Percentiles rank a stretch among this genome's conserved stretches.
Conservation (phyloP, 2,113 vertebrate genomes). For the Atrichornis clamosus region DNA sequence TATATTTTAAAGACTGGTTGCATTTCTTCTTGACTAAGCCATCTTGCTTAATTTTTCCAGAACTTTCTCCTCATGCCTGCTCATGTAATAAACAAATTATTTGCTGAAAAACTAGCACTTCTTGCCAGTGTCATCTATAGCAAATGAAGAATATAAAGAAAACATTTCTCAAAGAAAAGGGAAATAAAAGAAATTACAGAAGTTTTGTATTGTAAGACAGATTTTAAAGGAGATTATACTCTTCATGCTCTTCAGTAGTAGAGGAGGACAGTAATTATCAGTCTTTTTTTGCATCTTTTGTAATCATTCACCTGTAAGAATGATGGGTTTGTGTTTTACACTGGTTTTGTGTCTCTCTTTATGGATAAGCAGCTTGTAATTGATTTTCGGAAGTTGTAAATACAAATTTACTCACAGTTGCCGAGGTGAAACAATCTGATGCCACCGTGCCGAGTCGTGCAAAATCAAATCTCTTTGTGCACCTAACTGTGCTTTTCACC, state of each 20-base stretch:
- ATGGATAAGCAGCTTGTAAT: background rate
- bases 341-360: background rate
- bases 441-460: accelerated
- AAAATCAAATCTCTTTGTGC: background rate
- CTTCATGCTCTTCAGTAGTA: background rate
- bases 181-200: background rate
- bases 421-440: background rate
- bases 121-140: background rate
- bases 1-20: background rate
- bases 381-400: background rate
- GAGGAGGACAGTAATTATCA: background rate
- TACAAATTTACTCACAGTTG: background rate
- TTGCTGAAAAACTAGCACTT: background rate
- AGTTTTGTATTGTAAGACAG: background rate
- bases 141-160: background rate
- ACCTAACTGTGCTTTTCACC: background rate
- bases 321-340: accelerated
- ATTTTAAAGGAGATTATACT: background rate
- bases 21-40: background rate
- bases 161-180: background rate
- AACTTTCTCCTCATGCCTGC: background rate
- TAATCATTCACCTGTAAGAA: background rate
- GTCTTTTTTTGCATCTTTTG: background rate
- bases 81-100: background rate
- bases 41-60: background rate